Conservation (phyloP, 30 jellyfish, hydroid and myxozoan species). For the Phacellophora camtschatica region DNA sequence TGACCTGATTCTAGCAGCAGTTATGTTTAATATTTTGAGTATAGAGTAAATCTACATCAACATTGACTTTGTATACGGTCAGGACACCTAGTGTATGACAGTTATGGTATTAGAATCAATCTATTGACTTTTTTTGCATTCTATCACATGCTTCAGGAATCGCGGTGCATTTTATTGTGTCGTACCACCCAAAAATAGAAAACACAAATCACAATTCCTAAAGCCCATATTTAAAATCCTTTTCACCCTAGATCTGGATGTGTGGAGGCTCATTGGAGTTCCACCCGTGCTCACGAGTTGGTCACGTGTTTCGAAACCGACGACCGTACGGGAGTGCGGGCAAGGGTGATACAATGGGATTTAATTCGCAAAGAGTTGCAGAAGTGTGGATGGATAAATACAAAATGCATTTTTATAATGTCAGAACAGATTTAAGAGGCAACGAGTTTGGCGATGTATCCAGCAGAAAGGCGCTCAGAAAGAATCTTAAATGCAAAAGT, state of each 20-base stretch:
- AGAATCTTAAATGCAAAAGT: slow-evolving; percentile 60
- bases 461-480: slow-evolving; percentile 48
- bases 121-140: too few relatives aligned
- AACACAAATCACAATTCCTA: too few relatives aligned
- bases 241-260: slow-evolving; percentile 76
- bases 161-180: too few relatives aligned
- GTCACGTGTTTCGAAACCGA: slow-evolving; percentile 83
- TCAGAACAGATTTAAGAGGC: slow-evolving; percentile 56
- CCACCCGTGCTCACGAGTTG: slow-evolving; percentile 95
- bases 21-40: too few relatives aligned
- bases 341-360: slow-evolving; percentile 69
- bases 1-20: too few relatives aligned
- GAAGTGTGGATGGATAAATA: slow-evolving; percentile 89
- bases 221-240: too few relatives aligned
- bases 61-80: too few relatives aligned
- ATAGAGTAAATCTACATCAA: too few relatives aligned
- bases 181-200: too few relatives aligned
- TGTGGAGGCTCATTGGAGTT: slow-evolving; percentile 90
- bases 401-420: slow-evolving; percentile 71
- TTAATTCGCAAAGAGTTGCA: slow-evolving; percentile 77
- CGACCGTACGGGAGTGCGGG: slow-evolving; percentile 85
- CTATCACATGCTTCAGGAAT: too few relatives aligned
- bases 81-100: too few relatives aligned
- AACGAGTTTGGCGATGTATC: slow-evolving; percentile 50
- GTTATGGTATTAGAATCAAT: too few relatives aligned